Base-by-base conservation (phyloP, 2,113 vertebrate genomes). In the Okapia johnstoni region DNA sequence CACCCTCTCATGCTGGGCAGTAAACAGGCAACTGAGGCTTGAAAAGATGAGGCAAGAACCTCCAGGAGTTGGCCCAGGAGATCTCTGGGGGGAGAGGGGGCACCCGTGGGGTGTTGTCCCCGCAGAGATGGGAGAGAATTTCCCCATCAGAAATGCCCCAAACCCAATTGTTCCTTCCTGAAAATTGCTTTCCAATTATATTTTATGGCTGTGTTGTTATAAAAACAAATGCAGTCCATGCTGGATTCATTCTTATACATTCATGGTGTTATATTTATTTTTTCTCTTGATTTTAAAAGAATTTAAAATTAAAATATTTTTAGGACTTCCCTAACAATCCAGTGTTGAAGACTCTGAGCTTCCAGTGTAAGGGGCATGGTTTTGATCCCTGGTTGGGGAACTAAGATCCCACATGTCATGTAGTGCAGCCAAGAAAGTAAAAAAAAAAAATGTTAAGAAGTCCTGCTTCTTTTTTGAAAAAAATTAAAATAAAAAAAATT, bases 401-500 rank as follows among this genome's bases (percentile, higher is more conserved):
- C 40, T 43, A 76, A 76, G 40, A 76, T 26, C 70, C 23, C 23
- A 43, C 1, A 58, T 23, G 3, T 26, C 70, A 76, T 26, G 12
- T 36, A 76, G 36, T 43, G 40, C 70, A 43, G 70, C 40, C 70
- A 76, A 43, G 40, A 26, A 76, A 43, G 40, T 76, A 23, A 70
- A 76, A 76, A 43, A 76, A 43, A 13, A 43, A 76, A 26, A 76
- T 76, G 40, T 43, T 43, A 76, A 43, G 70, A 43, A 43, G 36
- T 43, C 25, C 23, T 76, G 70, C 23, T 43, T 76, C 21, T 40
- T 16, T 73, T 9, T 58, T 63, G 54, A 77, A 2, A 92, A 92
- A 84, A n/a, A n/a, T n/a, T n/a, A n/a, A n/a, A n/a, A n/a, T n/a
- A 76, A 93, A 84, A 2, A 93, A 92, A 85, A 9, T 40, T 6